Evolutionary conservation across 2,797 vertebrate genomes (phyloP).

Genomic region (Pseudotriccus pelzelni): DNA sequence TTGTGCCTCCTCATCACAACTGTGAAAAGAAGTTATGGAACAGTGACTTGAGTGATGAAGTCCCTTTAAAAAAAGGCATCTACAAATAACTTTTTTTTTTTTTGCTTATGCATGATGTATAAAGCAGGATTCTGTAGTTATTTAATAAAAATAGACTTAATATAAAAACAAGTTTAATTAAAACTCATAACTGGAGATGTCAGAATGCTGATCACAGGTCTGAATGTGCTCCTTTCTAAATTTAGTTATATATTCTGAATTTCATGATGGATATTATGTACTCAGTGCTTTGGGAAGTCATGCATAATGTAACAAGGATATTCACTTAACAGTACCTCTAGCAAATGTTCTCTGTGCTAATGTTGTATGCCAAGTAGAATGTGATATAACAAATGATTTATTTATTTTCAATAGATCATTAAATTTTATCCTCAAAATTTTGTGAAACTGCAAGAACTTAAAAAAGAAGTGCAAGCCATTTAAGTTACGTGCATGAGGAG

Average conservation of each 20-base stretch:
- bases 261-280: slow-evolving; percentile 52
- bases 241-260: slow-evolving; percentile 46
- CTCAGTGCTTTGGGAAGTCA: slow-evolving; percentile 38
- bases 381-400: slow-evolving; percentile 21
- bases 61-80: background rate
- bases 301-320: slow-evolving; percentile 53
- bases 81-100: background rate
- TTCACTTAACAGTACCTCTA: slow-evolving; percentile 49
- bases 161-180: slow-evolving; percentile 51
- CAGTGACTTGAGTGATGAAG: background rate
- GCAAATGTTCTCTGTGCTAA: slow-evolving; percentile 41
- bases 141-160: slow-evolving; percentile 39
- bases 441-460: background rate
- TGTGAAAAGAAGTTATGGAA: background rate
- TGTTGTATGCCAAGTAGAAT: background rate
- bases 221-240: slow-evolving; percentile 25
- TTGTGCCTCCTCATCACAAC: background rate
- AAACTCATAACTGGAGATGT: slow-evolving; percentile 27
- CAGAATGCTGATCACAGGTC: slow-evolving; percentile 7
- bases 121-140: background rate
- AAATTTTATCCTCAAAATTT: slow-evolving; percentile 8
- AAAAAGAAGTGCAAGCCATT: background rate
- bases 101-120: background rate
- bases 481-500: background rate
- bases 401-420: slow-evolving; percentile 43